Evolutionary conservation across 2,888 invertebrate genomes (phyloP).

Genomic region (Macaria notata): DNA sequence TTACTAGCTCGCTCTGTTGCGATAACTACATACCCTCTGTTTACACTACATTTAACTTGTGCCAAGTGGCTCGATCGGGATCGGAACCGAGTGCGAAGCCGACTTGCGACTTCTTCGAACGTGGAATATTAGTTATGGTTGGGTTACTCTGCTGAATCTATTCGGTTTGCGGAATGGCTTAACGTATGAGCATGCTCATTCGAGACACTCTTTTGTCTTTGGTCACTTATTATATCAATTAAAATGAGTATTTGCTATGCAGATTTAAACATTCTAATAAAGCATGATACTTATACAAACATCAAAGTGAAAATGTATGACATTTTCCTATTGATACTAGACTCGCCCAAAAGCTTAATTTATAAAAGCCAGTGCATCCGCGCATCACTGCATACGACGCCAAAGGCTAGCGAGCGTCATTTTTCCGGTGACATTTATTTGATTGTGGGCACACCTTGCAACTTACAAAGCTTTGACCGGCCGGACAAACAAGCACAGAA

Average conservation of each 20-base stretch:
- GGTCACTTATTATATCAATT: no score
- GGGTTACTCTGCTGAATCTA: conserved; percentile 36
- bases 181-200: no score
- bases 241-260: no score
- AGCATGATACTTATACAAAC: neutral
- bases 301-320: conserved; percentile 10
- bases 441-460: conserved; percentile 60
- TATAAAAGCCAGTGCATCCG: conserved; percentile 17
- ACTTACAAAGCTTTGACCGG: conserved; percentile 72
- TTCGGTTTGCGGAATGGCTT: conserved; percentile 10
- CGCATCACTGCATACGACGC: conserved; percentile 9
- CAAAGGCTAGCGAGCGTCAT: conserved; percentile 35
- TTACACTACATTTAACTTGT: conserved; percentile 78
- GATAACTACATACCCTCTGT: conserved; percentile 76
- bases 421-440: conserved; percentile 57
- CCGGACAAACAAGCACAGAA: conserved; percentile 65
- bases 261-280: neutral
- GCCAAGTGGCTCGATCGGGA: conserved; percentile 55
- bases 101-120: conserved; percentile 47
- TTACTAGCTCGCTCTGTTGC: conserved; percentile 64
- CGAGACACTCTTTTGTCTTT: no score
- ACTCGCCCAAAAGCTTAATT: conserved; percentile 17
- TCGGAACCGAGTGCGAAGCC: conserved; percentile 42
- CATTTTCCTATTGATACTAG: conserved; percentile 17
- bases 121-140: conserved; percentile 47